Conservation (phyloP, 23 tunicate genomes). For the Clavelina lepadiformis region DNA sequence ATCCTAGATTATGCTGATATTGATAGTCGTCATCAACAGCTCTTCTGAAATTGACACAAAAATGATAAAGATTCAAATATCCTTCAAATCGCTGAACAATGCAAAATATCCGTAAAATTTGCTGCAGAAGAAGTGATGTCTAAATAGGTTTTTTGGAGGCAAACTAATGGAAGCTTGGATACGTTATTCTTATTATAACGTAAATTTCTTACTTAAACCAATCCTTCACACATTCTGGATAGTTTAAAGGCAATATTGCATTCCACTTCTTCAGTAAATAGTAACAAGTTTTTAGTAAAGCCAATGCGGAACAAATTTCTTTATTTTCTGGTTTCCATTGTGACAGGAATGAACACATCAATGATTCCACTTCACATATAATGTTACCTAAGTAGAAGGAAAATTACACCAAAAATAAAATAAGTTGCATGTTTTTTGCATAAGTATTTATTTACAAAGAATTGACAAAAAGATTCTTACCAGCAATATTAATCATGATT, state of each 20-base stretch:
- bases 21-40: slow-evolving; percentile 9
- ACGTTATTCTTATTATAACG: too few relatives aligned
- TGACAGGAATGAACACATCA: slow-evolving; percentile 14
- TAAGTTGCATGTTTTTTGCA: too few relatives aligned
- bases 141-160: too few relatives aligned
- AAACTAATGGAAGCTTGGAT: too few relatives aligned
- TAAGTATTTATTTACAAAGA: too few relatives aligned
- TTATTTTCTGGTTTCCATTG: slow-evolving; percentile 13
- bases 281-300: slow-evolving; percentile 10
- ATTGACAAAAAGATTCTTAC: too few relatives aligned
- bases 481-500: too few relatives aligned
- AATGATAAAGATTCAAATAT: background rate
- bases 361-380: background rate
- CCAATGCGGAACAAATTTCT: slow-evolving; percentile 1
- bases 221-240: background rate
- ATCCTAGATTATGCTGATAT: background rate
- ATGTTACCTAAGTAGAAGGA: too few relatives aligned
- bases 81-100: too few relatives aligned
- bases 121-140: too few relatives aligned
- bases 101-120: too few relatives aligned
- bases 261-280: background rate
- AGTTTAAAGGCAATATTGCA: background rate
- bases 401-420: too few relatives aligned
- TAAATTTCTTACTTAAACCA: slow-evolving; percentile 2
- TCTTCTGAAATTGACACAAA: background rate